Conservation (phyloP, 2,797 vertebrate genomes). For the Lagorchestes hirsutus region DNA sequence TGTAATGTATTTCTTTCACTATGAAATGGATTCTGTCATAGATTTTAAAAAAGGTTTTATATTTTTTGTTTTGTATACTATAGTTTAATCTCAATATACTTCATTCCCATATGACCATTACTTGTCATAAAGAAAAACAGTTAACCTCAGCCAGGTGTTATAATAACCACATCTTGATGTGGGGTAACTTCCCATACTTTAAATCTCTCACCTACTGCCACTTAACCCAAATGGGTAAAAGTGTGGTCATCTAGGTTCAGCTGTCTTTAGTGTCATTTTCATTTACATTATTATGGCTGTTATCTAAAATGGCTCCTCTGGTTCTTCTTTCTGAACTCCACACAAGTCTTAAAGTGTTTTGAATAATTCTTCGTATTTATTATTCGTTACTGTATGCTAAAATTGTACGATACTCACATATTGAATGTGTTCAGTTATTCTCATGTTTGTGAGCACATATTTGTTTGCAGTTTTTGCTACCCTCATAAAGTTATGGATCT, state of each 20-base stretch:
- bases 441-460: not conserved
- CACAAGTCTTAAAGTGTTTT: not conserved
- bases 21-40: not conserved
- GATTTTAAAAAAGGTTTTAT: not conserved
- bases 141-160: not conserved
- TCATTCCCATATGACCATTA: not conserved
- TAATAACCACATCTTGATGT: not conserved
- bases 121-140: not conserved
- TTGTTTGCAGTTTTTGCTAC: not conserved
- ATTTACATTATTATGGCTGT: not conserved
- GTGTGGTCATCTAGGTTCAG: not conserved
- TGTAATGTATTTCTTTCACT: not conserved
- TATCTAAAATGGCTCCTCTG: not conserved
- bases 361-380: not conserved
- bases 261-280: not conserved
- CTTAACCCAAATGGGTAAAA: not conserved
- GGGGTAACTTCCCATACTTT: not conserved
- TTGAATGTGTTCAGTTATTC: not conserved
- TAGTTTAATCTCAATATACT: not conserved
- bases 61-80: not conserved
- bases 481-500: not conserved
- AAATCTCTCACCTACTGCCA: not conserved
- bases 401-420: not conserved
- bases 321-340: not conserved
- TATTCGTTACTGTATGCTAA: not conserved